Percentiles rank a stretch among this genome's conserved stretches.
phyloP scores from a whole-genome alignment of 2,888 invertebrate species.

The Napeogenes inachia region DNA sequence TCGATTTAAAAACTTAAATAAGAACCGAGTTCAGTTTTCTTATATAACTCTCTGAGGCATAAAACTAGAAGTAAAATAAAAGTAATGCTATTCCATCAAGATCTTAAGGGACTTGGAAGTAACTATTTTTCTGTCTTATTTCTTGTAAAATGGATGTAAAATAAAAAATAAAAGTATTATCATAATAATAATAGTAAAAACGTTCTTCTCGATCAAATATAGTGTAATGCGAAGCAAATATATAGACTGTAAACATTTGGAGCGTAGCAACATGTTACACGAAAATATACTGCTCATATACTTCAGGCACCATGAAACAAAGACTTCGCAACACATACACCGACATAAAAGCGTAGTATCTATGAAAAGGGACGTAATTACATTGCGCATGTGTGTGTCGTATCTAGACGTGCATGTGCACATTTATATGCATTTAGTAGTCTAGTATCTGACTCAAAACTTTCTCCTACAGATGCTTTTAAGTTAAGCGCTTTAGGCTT shows the following conservation, averaged over 20 bases:
- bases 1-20: constrained; percentile 7
- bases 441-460: constrained; percentile 3
- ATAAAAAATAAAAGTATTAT: neutral
- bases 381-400: constrained; percentile 5
- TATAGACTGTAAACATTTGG: neutral
- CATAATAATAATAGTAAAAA: neutral
- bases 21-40: constrained; percentile 2
- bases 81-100: constrained; percentile 4
- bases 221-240: neutral
- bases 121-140: constrained; percentile 3
- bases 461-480: constrained; percentile 5
- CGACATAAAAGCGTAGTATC: neutral
- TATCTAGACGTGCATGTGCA: constrained; percentile 5
- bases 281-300: constrained; percentile 4
- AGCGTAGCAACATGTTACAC: constrained; percentile 4
- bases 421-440: constrained; percentile 4
- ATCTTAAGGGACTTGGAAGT: neutral
- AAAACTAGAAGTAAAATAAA: constrained; percentile 2
- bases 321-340: constrained; percentile 4
- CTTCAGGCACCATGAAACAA: constrained; percentile 1
- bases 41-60: neutral
- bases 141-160: constrained; percentile 3
- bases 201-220: neutral
- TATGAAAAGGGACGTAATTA: constrained; percentile 6
- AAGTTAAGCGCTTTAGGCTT: constrained; percentile 4